Percentiles rank a stretch among this genome's conserved stretches.
Evolutionary conservation across 2,797 vertebrate genomes (phyloP).

Genomic region (Tamandua tetradactyla): DNA sequence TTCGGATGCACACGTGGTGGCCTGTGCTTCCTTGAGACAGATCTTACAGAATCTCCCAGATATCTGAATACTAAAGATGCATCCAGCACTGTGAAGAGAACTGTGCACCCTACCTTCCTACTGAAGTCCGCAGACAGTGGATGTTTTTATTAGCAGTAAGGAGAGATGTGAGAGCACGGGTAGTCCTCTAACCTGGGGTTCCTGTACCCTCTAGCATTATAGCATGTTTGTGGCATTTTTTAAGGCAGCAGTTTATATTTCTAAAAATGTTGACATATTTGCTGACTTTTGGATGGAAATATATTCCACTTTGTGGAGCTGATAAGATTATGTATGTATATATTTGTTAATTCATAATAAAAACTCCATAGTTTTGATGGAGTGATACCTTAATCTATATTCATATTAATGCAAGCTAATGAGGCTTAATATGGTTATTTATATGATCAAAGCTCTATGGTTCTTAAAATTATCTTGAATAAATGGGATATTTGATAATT

Average conservation of each 20-base stretch:
- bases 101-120: background rate
- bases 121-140: background rate
- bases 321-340: slow-evolving; percentile 16
- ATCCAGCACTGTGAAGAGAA: background rate
- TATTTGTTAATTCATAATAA: slow-evolving; percentile 46
- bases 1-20: slow-evolving; percentile 62
- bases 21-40: slow-evolving; percentile 73
- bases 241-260: slow-evolving; percentile 42
- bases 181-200: background rate
- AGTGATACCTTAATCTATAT: slow-evolving; percentile 47
- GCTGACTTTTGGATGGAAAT: slow-evolving; percentile 41
- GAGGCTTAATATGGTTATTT: slow-evolving; percentile 41
- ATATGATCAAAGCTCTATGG: slow-evolving; percentile 28
- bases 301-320: slow-evolving; percentile 6
- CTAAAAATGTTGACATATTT: slow-evolving; percentile 34
- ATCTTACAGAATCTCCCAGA: slow-evolving; percentile 81
- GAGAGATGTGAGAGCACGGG: background rate
- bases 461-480: slow-evolving; percentile 47
- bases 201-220: background rate
- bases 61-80: slow-evolving; percentile 54
- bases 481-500: slow-evolving; percentile 17
- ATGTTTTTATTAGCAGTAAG: background rate
- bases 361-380: slow-evolving; percentile 50
- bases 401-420: background rate
- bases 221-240: background rate